phyloP scores from a whole-genome alignment of 2,113 vertebrate genomes.

The human region GRCh38 chr2:105783501-105784000 shows the following conservation, averaged over 20 bases:
- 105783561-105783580: background rate
- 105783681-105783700: background rate
- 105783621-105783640: background rate
- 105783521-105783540: rapidly evolving
- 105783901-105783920: background rate
- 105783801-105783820: background rate
- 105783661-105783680: background rate
- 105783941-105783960: background rate
- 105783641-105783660: background rate
- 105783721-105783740: background rate
- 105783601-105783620: background rate
- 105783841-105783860: background rate
- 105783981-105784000: background rate
- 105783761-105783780: background rate
- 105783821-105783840: background rate
- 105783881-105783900: background rate
- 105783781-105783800: rapidly evolving
- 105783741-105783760: too few species aligned
- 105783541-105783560: background rate
- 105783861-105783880: background rate
- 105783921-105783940: background rate
- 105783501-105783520: too few species aligned
- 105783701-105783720: background rate
- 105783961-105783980: too few species aligned
- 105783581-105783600: background rate